These are phyloP conservation scores for Crocidura indochinensis DNA, from an alignment of 2,797 vertebrate genomes.

Conservation along the genomic window DNA sequence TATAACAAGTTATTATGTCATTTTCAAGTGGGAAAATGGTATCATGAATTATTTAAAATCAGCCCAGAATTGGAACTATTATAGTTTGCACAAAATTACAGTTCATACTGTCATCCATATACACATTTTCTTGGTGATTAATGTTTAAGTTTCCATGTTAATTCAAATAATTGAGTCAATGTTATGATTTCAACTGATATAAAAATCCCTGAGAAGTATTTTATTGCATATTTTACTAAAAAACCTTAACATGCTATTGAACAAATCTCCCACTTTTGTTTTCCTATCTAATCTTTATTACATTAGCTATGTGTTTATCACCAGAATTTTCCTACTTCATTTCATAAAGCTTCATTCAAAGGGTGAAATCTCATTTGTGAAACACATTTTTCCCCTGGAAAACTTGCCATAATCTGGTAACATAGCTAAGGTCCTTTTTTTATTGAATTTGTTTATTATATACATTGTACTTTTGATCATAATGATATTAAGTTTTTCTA, in stretches of 20 bases:
- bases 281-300: conserved; percentile 43
- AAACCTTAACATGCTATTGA: conserved; percentile 32
- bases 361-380: conserved; percentile 9
- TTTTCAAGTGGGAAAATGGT: conserved; percentile 61
- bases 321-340: neutral
- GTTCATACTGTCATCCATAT: neutral
- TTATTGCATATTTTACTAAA: conserved; percentile 50
- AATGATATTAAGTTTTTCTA: conserved; percentile 22
- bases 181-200: conserved; percentile 61
- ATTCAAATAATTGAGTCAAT: conserved; percentile 21
- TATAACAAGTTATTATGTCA: conserved; percentile 30
- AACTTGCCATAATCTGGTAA: conserved; percentile 22
- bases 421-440: conserved; percentile 33
- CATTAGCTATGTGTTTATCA: neutral
- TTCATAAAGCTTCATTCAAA: conserved; percentile 54
- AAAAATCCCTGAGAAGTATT: conserved; percentile 50
- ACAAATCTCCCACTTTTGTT: conserved; percentile 47
- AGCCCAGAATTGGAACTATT: conserved; percentile 14
- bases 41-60: conserved; percentile 47
- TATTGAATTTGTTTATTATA: conserved; percentile 46
- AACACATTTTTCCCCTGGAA: conserved; percentile 5
- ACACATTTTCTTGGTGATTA: neutral
- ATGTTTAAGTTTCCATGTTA: conserved; percentile 26
- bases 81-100: neutral
- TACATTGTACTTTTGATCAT: conserved; percentile 60